Evolutionary conservation across 1,140 invertebrate genomes (phyloP).

Genomic region (Drosophila neocordata): DNA sequence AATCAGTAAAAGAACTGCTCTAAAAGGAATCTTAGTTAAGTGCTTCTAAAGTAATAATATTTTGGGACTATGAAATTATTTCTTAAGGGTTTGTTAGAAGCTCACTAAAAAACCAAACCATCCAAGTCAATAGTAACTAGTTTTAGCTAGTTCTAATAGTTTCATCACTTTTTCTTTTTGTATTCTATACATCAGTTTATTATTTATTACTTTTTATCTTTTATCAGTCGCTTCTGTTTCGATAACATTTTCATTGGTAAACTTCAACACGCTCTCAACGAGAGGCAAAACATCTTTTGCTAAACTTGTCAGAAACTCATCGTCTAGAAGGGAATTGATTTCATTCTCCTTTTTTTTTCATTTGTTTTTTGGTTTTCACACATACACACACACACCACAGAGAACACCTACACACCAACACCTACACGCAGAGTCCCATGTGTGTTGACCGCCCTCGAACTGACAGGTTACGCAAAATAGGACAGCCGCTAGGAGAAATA

Average conservation of each 20-base stretch:
- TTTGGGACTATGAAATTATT: too few species aligned
- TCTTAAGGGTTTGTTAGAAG: too few species aligned
- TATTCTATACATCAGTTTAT: background rate
- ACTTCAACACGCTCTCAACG: slow-evolving; percentile 2
- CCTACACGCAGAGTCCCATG: slow-evolving; percentile 54
- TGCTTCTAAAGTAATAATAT: too few species aligned
- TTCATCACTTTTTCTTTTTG: background rate
- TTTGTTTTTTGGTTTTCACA: too few species aligned
- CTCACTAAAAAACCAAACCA: too few species aligned
- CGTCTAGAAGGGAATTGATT: slow-evolving; percentile 8
- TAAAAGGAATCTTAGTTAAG: too few species aligned
- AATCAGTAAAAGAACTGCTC: too few species aligned
- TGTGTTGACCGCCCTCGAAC: slow-evolving; percentile 44
- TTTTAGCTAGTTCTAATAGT: background rate
- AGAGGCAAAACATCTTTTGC: background rate
- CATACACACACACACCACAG: background rate
- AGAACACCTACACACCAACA: slow-evolving; percentile 2
- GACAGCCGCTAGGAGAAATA: slow-evolving; percentile 36
- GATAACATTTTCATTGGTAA: background rate
- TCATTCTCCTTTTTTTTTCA: background rate
- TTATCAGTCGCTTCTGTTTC: background rate
- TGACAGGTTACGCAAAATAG: slow-evolving; percentile 74
- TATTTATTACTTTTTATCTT: slow-evolving; percentile 6
- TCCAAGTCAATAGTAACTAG: too few species aligned
- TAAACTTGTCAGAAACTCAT: slow-evolving; percentile 18